phyloP scores from a whole-genome alignment of 1,140 invertebrate genomes.

The Drosophila equinoxialis region DNA sequence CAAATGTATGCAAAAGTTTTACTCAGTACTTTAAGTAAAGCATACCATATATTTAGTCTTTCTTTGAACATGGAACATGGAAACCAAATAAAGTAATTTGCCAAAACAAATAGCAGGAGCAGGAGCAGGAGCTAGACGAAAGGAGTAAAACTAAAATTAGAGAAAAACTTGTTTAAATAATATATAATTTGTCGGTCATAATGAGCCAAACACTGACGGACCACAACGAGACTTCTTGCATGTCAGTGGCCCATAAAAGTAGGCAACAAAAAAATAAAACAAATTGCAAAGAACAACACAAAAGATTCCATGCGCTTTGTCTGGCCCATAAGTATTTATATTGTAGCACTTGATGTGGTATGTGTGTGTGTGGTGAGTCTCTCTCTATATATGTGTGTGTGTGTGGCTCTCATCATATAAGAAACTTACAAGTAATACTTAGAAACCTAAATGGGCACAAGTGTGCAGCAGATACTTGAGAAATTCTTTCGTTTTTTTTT shows the following conservation, averaged over 20 bases:
- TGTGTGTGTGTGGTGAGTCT: not conserved
- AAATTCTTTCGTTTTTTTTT: slow-evolving; percentile 36
- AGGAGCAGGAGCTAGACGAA: slow-evolving; percentile 10
- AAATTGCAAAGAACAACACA: slow-evolving; percentile 45
- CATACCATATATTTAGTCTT: too few species aligned
- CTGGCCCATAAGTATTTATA: slow-evolving; percentile 32
- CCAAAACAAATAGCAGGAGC: not conserved
- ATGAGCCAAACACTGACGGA: slow-evolving; percentile 42
- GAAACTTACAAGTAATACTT: slow-evolving; percentile 77
- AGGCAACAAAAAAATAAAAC: slow-evolving; percentile 45
- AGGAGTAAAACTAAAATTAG: not conserved
- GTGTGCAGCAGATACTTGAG: slow-evolving; percentile 51
- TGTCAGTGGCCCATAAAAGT: slow-evolving; percentile 67
- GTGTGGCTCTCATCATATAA: not conserved
- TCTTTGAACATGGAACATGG: too few species aligned
- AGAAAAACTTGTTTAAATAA: slow-evolving; percentile 44
- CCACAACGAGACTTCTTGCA: slow-evolving; percentile 51
- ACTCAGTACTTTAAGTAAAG: too few species aligned
- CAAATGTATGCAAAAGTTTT: too few species aligned
- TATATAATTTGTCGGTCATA: slow-evolving; percentile 68
- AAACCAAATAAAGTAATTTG: slow-evolving; percentile 50
- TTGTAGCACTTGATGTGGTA: not conserved
- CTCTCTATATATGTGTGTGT: not conserved
- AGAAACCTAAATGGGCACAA: slow-evolving; percentile 71
- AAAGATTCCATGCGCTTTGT: slow-evolving; percentile 50